Evolutionary conservation across 1,140 invertebrate species (phyloP), one percentile per base, ranked within the genome.

Genomic region (Eriosoma lanigerum): DNA sequence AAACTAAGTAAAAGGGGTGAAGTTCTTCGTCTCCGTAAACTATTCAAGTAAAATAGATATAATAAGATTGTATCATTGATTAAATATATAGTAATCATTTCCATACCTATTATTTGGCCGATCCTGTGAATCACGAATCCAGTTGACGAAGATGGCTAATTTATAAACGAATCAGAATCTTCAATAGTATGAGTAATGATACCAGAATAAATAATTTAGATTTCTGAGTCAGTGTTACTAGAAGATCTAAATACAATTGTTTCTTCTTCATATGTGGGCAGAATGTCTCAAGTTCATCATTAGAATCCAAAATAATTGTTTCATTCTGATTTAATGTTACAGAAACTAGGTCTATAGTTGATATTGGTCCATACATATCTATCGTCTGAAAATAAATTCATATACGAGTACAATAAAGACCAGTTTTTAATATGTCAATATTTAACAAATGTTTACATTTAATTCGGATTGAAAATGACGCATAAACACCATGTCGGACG

Each of bases 61-160:
- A 46, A 60, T 58, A 56, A 15, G 24, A 68, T 68, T 48, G 24
- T 48, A 21, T 12, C 24, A 3, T 66, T 38, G 21, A 48, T 26
- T 19, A 50, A 19, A 52, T n/a, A n/a, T n/a, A n/a, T 3, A 72
- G 26, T 17, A 62, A 38, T 19, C 1, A 66, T 48, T 46, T 48
- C 1, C 38, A 38, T 62, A 62, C 75, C 75, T 78, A 48, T 46
- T 78, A 17, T 21, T 78, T 12, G 75, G 56, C 26, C 38, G 75
- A 46, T 62, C 75, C 46, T 48, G 29, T 26, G 75, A 62, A 78
- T 78, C 21, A 21, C 56, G 75, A 44, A 78, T 60, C 75, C 75
- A 60, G 75, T 62, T 17, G 75, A 78, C 0, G 75, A 62, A 29
- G 75, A 78, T 48, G 75, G 75, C 48, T 62, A 38, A 26, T 78